Evolutionary conservation across 2,888 invertebrate species (phyloP), one percentile per base, ranked within the genome.

Genomic region (Scotopteryx bipunctaria): DNA sequence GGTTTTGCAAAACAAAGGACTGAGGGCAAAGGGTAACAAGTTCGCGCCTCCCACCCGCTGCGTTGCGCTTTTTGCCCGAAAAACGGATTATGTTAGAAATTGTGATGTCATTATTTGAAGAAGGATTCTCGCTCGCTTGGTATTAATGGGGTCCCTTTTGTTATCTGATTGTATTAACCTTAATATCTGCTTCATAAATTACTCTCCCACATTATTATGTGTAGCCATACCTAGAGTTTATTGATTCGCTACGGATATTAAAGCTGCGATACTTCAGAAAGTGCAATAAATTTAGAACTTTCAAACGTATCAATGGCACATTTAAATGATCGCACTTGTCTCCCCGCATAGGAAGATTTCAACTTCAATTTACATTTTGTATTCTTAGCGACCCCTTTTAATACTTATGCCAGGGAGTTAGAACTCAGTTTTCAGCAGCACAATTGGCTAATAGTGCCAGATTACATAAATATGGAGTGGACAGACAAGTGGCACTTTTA

Each of bases 21-120:
- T 65, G 68, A 76, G 85, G 80, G 78, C 77, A 83, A 82, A 82
- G 84, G 83, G 79, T 76, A 75, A 81, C 83, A 79, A 79, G 83
- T 78, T 78, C 80, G 76, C 81, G 81, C 83, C 81, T 69, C 67
- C 74, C 81, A 62, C 85, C 84, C 76, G 85, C 81, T 78, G 84
- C 31, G 79, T 47, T 59, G 59, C 47, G 71, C 68, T 73, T 77
- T 83, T 81, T 67, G 52, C 66, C 29, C 43, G 70, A 79, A 85
- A 78, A 77, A 59, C 57, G 76, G 73, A 75, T 72, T 73, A 71
- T 62, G 43, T 64, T 60, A 62, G 72, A 70, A 71, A 75, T 73
- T 70, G 62, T 81, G 73, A 83, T 66, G 64, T 73, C 80, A 81
- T 64, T 64, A 79, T 84, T 71, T 6, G 50, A 44, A 33, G 40